A percentile compares a stretch with the other conserved stretches of the same genome.
Conservation (phyloP, 2,888 invertebrate species). For the Rhorus exstirpatorius region DNA sequence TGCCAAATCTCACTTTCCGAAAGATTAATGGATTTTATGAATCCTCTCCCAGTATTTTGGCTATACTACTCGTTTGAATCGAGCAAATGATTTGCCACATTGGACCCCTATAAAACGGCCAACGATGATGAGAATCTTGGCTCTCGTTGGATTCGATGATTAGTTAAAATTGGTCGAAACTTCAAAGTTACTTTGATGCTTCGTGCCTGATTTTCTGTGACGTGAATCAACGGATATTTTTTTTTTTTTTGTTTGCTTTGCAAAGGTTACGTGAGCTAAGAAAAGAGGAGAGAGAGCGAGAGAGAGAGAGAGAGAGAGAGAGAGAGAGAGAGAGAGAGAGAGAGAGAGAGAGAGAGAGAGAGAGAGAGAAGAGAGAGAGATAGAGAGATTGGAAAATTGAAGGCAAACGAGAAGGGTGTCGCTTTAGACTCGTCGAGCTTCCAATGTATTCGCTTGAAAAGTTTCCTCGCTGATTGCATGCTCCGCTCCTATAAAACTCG, state of each 20-base stretch:
- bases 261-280: slow-evolving; percentile 39
- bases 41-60: too few species aligned
- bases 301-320: slow-evolving; percentile 44
- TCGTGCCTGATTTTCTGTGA: slow-evolving; percentile 50
- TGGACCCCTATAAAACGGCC: too few species aligned
- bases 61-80: too few species aligned
- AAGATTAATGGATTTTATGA: too few species aligned
- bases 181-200: slow-evolving; percentile 73
- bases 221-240: slow-evolving; percentile 76
- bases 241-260: slow-evolving; percentile 67
- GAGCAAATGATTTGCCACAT: too few species aligned
- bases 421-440: slow-evolving; percentile 49
- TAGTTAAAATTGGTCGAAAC: slow-evolving; percentile 75
- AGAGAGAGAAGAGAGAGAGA: slow-evolving; percentile 18
- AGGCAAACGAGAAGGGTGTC: slow-evolving; percentile 56
- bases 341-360: slow-evolving; percentile 12
- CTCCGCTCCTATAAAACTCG: slow-evolving; percentile 36
- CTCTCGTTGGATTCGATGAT: slow-evolving; percentile 68
- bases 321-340: slow-evolving; percentile 41
- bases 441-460: slow-evolving; percentile 54
- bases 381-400: slow-evolving; percentile 50
- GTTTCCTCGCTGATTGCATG: slow-evolving; percentile 65
- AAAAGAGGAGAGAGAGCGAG: slow-evolving; percentile 10
- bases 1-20: too few species aligned
- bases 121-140: slow-evolving; percentile 28